phyloP scores from a whole-genome alignment of 92 coral and sea anemone genomes.

The Epizoanthus stellaris region DNA sequence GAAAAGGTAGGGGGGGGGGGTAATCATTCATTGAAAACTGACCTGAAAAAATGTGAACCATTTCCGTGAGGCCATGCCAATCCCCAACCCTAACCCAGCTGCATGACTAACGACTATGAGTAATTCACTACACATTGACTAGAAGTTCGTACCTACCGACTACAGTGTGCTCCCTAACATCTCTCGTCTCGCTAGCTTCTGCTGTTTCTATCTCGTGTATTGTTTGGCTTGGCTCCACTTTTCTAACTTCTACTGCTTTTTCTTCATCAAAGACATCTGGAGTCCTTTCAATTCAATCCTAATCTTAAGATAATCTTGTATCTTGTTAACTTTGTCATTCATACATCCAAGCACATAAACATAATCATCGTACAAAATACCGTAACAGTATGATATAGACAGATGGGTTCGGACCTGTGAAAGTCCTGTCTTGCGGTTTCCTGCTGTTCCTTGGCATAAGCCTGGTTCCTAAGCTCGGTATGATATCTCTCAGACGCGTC shows the following conservation, averaged over 20 bases:
- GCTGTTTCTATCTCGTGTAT: neutral
- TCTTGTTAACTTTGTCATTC: no score
- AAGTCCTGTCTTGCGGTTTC: constrained; percentile 73
- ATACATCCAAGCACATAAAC: neutral
- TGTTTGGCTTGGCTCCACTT: neutral
- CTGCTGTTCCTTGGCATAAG: constrained; percentile 70
- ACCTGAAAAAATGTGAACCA: no score
- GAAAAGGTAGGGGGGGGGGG: no score
- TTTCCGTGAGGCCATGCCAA: no score
- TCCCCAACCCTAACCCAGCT: no score
- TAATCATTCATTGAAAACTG: no score
- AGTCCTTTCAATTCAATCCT: no score
- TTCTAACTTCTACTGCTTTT: neutral
- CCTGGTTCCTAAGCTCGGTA: constrained; percentile 69
- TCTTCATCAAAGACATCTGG: neutral
- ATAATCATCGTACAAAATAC: neutral
- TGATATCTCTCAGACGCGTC: constrained; percentile 87
- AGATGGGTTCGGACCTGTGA: constrained; percentile 68
- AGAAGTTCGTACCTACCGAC: neutral
- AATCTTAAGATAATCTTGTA: no score
- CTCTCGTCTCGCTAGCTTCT: neutral
- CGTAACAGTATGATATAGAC: neutral
- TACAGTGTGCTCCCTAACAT: neutral
- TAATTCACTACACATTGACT: neutral
- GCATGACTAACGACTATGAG: neutral